phyloP scores from a whole-genome alignment of 2,888 invertebrate genomes.

The Caenorhabditis plicata region DNA sequence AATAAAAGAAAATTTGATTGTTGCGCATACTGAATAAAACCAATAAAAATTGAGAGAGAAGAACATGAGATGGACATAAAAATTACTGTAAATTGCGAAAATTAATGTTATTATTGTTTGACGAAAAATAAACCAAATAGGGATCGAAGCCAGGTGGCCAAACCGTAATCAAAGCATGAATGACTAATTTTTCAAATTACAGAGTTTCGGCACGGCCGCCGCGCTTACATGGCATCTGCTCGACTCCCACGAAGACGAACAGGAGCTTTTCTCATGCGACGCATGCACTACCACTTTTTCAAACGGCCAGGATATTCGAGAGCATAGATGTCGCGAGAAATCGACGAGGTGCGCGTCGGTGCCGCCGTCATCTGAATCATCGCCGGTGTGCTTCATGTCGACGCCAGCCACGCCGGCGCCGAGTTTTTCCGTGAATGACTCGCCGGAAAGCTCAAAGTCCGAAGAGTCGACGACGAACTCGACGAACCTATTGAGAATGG shows the following conservation, averaged over 20 bases:
- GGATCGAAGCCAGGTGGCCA: not conserved
- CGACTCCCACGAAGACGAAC: conserved; percentile 39
- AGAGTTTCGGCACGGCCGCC: conserved; percentile 41
- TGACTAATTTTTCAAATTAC: conserved; percentile 7
- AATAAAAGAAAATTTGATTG: conserved; percentile 32
- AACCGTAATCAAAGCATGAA: not conserved
- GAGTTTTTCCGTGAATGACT: conserved; percentile 29
- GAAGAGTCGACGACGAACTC: too few species aligned
- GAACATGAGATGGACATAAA: not conserved
- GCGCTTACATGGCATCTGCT: conserved; percentile 47
- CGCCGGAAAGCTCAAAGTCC: conserved; percentile 11
- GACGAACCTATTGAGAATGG: not conserved
- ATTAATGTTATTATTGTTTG: not conserved
- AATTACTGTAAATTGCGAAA: conserved; percentile 9
- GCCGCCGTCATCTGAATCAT: conserved; percentile 6
- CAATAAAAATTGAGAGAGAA: conserved; percentile 32
- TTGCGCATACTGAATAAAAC: conserved; percentile 34
- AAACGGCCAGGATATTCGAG: conserved; percentile 34
- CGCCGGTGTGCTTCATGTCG: conserved; percentile 14
- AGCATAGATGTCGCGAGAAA: conserved; percentile 23
- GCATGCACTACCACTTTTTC: conserved; percentile 33
- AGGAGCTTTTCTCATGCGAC: conserved; percentile 38
- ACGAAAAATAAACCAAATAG: not conserved
- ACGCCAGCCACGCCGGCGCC: conserved; percentile 17
- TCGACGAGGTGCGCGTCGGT: conserved; percentile 14